A percentile compares a stretch with the other conserved stretches of the same genome.
Conservation (phyloP, 2,113 vertebrate species). For the Picathartes gymnocephalus region DNA sequence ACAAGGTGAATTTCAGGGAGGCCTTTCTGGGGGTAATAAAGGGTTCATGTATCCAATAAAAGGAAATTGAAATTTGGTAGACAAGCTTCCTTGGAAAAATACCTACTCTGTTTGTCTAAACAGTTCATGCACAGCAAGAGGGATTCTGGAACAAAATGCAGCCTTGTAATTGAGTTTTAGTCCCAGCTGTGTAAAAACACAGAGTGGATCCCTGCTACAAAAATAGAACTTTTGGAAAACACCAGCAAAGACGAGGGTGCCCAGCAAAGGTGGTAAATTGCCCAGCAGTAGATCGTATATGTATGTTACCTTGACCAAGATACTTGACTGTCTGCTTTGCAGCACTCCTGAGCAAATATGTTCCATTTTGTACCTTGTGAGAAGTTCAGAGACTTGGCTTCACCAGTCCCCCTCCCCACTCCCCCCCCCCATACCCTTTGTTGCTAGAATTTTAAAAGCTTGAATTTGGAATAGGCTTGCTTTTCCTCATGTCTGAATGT, state of each 20-base stretch:
- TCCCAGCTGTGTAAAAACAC: not conserved
- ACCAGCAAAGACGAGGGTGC: not conserved
- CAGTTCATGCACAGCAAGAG: conserved; percentile 30
- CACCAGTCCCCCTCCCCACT: too few species aligned
- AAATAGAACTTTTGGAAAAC: not conserved
- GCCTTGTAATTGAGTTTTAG: not conserved
- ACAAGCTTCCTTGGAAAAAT: conserved; percentile 11
- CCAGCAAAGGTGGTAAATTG: not conserved
- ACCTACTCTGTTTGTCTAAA: conserved; percentile 3
- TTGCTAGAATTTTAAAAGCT: conserved; percentile 20
- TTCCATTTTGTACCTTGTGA: not conserved
- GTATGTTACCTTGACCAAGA: not conserved
- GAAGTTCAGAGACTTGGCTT: not conserved
- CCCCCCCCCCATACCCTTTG: not conserved
- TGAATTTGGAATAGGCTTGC: conserved; percentile 22
- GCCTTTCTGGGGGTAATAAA: not conserved
- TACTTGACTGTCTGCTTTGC: not conserved
- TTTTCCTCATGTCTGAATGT: conserved; percentile 42
- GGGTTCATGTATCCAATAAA: not conserved
- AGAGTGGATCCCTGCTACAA: not conserved
- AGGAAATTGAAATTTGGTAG: conserved; percentile 20
- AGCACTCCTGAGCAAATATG: not conserved
- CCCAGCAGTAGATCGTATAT: not conserved
- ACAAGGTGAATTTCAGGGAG: not conserved
- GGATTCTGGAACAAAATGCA: conserved; percentile 11